Conservation (phyloP, 2,888 invertebrate species). For the Andrena dorsata region DNA sequence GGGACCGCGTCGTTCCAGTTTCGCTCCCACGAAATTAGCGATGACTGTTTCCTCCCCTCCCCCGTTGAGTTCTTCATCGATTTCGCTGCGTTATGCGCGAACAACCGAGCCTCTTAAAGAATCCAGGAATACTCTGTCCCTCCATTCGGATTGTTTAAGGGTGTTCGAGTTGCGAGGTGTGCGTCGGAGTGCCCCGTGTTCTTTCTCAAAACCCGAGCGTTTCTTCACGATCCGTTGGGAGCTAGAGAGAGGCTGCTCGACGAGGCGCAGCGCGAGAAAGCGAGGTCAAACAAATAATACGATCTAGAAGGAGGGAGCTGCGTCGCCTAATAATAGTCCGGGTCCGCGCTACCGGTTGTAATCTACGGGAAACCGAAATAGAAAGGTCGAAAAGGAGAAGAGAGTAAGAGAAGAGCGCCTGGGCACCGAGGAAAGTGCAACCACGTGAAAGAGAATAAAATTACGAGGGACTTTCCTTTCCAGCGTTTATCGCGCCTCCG, state of each 20-base stretch:
- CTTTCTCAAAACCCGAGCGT: background rate
- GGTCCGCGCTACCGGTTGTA: constrained; percentile 76
- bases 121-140: too few relatives aligned
- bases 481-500: background rate
- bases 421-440: constrained; percentile 34
- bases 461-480: constrained; percentile 28
- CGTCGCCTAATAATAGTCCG: constrained; percentile 75
- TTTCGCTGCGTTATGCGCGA: background rate
- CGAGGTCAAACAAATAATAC: constrained; percentile 79
- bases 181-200: background rate
- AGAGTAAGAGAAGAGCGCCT: constrained; percentile 30
- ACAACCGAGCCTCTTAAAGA: background rate
- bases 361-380: constrained; percentile 80
- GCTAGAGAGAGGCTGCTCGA: constrained; percentile 24
- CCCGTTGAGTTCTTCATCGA: too few relatives aligned
- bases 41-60: background rate
- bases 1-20: constrained; percentile 7
- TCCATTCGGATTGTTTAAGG: too few relatives aligned
- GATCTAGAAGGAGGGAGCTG: constrained; percentile 66
- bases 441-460: constrained; percentile 49
- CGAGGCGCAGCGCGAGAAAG: constrained; percentile 65
- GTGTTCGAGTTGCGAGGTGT: too few relatives aligned
- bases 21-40: constrained; percentile 3
- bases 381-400: constrained; percentile 72
- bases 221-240: constrained; percentile 2